Evolutionary conservation across 2,888 invertebrate species (phyloP).

Genomic region (Onthophagus sagittarius): DNA sequence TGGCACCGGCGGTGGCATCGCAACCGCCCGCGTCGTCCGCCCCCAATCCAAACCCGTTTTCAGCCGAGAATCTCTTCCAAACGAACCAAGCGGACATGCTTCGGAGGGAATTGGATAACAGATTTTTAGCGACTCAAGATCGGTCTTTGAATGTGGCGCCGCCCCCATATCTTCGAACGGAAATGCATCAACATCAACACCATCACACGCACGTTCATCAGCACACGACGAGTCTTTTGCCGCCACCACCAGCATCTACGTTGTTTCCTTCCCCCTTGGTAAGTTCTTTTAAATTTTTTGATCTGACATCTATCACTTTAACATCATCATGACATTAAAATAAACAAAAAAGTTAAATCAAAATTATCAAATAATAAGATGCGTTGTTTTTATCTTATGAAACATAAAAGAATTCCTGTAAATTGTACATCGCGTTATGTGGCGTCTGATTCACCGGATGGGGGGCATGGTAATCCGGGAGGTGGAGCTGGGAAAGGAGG

Average conservation of each 20-base stretch:
- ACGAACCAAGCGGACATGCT: conserved; percentile 78
- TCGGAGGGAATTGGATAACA: conserved; percentile 83
- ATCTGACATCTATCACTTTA: no score
- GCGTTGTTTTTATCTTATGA: no score
- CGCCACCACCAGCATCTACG: conserved; percentile 53
- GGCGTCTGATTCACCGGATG: no score
- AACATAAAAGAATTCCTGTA: no score
- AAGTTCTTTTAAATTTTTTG: conserved; percentile 28
- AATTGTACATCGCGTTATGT: no score
- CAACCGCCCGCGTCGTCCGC: conserved; percentile 48
- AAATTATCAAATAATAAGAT: no score
- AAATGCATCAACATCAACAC: conserved; percentile 91
- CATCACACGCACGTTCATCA: conserved; percentile 90
- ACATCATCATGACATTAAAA: no score
- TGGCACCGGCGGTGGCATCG: conserved; percentile 62
- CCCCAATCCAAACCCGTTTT: conserved; percentile 78
- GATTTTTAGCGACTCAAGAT: conserved; percentile 85
- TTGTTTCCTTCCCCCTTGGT: conserved; percentile 67
- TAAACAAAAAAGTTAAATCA: no score
- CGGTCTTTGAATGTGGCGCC: conserved; percentile 53
- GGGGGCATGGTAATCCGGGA: conserved; percentile 58
- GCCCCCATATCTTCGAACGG: conserved; percentile 62
- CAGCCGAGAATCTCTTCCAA: conserved; percentile 84
- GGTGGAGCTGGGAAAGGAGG: conserved; percentile 80
- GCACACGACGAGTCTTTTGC: conserved; percentile 67